Conservation (phyloP, 2,113 vertebrate species). For the Pycnonotus jocosus region DNA sequence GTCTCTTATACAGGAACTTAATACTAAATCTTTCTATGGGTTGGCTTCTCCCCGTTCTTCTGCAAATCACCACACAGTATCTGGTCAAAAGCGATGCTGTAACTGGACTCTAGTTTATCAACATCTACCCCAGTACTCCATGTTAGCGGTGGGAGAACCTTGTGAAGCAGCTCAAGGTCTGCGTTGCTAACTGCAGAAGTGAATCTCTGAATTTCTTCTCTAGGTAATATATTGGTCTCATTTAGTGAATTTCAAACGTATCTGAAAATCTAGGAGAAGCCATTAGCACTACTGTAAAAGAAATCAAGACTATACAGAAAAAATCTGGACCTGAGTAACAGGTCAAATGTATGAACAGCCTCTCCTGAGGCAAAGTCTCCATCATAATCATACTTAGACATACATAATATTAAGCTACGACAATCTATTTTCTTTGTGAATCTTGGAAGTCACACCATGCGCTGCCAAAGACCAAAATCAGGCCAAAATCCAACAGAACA, state of each 20-base stretch:
- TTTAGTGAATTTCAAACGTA: not conserved
- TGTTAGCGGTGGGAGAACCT: accelerated
- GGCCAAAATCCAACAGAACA: not conserved
- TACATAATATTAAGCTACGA: not conserved
- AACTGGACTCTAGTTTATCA: not conserved
- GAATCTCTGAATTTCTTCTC: not conserved
- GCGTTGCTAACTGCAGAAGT: not conserved
- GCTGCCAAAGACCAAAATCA: not conserved
- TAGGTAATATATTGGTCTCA: accelerated
- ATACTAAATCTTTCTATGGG: accelerated
- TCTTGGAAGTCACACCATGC: not conserved
- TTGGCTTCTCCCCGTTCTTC: not conserved
- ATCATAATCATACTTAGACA: not conserved
- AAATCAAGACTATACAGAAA: not conserved
- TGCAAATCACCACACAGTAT: not conserved
- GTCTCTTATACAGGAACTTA: not conserved
- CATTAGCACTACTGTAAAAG: not conserved
- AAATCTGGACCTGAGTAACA: not conserved
- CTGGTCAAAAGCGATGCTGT: accelerated
- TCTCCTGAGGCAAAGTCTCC: not conserved
- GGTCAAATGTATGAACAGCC: not conserved
- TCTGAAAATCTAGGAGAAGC: not conserved
- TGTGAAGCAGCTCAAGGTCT: not conserved
- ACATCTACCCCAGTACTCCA: not conserved
- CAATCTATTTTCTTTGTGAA: not conserved